Evolutionary conservation across 2,888 invertebrate species (phyloP), one percentile per base, ranked within the genome.

Genomic region (Drosophila antonietae): DNA sequence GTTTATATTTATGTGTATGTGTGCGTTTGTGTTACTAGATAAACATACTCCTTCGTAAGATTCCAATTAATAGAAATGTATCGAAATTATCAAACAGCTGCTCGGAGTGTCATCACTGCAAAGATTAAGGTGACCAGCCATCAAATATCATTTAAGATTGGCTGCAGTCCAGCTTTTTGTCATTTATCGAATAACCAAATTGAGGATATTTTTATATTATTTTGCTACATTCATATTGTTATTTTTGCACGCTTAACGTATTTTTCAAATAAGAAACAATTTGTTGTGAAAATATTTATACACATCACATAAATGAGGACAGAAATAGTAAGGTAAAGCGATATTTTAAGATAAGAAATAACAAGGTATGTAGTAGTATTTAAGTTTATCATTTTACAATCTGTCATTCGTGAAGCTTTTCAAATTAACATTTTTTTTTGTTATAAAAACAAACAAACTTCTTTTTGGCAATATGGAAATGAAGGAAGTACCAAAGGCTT

Each of bases 71-170:
- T 1, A 7, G 8, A 6, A 20, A 37, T 8, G 7, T 58, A 68
- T 75, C 75, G 76, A 73, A 68, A 43, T 7, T 39, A 51, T 51
- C 10, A 7, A 28, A n/a, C 53, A 39, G 53, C 39, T 55, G 53
- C 39, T 55, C n/a, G n/a, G 6, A 28, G 15, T 28, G n/a, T n/a
- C 53, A 55, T 12, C 53, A 39, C 23, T 28, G 3, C 23, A 8
- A 31, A 18, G 0, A 47, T 62, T 12, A 67, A 23, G 18, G 46
- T 47, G 63, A 47, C 63, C 63, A 57, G 31, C 15, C 9, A 12
- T 23, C 12, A 28, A 15, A 20, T 18, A 18, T 7, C 18, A 33
- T 28, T 2, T 31, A 0, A 2, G 0, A 12, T 10, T 10, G 12
- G 0, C 0, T 33, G 12, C 51, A 39, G 14, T 8, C 7, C 12